Evolutionary conservation across 2,113 vertebrate species (phyloP).

Genomic region (Elgaria multicarinata): DNA sequence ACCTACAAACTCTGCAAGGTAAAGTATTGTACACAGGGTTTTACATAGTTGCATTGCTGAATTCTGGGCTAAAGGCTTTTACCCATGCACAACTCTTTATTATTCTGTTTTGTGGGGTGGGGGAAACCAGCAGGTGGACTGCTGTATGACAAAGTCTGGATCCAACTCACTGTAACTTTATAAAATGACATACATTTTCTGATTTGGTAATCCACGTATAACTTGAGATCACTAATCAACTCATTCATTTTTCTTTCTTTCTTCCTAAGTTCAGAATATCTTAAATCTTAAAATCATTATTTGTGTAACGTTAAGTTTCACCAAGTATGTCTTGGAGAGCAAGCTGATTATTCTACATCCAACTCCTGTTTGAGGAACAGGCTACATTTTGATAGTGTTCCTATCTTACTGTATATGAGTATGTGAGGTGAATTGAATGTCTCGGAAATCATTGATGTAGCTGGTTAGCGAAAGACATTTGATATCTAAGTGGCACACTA

Average conservation of each 20-base stretch:
- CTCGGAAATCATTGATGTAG: neutral
- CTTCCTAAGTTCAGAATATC: neutral
- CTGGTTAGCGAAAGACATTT: neutral
- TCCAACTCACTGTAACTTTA: neutral
- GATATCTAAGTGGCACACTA: neutral
- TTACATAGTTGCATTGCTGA: neutral
- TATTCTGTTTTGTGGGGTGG: too few relatives aligned
- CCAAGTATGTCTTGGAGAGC: neutral
- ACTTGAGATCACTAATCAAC: neutral
- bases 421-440: neutral
- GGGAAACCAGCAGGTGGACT: neutral
- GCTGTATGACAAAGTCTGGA: too few relatives aligned
- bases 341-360: neutral
- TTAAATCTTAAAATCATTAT: neutral
- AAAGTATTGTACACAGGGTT: conserved; percentile 19
- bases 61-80: neutral
- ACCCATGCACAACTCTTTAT: too few relatives aligned
- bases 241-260: neutral
- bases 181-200: neutral
- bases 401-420: neutral
- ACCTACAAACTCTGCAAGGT: conserved; percentile 83
- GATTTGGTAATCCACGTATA: neutral
- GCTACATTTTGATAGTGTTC: neutral
- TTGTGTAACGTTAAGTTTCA: neutral
- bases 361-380: neutral